Evolutionary conservation across 2,113 vertebrate genomes (phyloP), one percentile per base, ranked within the genome.

Genomic region (Colistium nudipinnis): DNA sequence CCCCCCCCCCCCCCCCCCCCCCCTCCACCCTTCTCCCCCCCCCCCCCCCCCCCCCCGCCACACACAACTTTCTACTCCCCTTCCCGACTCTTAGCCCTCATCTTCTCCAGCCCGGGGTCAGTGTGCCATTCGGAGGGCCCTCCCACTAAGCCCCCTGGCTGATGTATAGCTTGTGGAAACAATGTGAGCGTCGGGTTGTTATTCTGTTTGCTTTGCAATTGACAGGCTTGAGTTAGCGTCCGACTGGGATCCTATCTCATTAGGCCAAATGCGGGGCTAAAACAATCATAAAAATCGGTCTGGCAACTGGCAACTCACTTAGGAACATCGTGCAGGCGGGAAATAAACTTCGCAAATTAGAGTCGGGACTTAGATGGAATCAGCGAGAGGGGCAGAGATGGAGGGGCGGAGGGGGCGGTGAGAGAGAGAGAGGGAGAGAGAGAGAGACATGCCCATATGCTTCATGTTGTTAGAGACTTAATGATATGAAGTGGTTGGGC

Each of bases 241-340:
- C 93, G 93, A 95, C 94, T 94, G 95, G 94, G 95, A 96, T 96
- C 93, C 94, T 94, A 95, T 95, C 94, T 97, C 94, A 96, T 98
- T 96, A 96, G 94, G 91, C 94, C 93, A 93, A 96, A 96, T 95
- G 94, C 92, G 87, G 88, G 92, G 92, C 95, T 94, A 94, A 95
- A 96, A 94, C 92, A 94, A 96, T 96, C 94, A 95, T 96, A 96
- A 96, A 96, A 96, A 95, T 80, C 93, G 92, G n/a, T 96, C 94
- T 97, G 95, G 94, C 95, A 93, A 93, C 93, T 89, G 92, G 92
- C 93, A 94, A 93, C 94, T 93, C 93, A 94, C 94, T 97, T 95
- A 94, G 94, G 91, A 95, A 90, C 91, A 95, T 82, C 94, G 92
- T 77, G 48, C 92, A 94, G 93, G 90, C 94, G 85, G 92, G 95